phyloP scores from a whole-genome alignment of 1,140 invertebrate genomes.

The Micrasema minimum region DNA sequence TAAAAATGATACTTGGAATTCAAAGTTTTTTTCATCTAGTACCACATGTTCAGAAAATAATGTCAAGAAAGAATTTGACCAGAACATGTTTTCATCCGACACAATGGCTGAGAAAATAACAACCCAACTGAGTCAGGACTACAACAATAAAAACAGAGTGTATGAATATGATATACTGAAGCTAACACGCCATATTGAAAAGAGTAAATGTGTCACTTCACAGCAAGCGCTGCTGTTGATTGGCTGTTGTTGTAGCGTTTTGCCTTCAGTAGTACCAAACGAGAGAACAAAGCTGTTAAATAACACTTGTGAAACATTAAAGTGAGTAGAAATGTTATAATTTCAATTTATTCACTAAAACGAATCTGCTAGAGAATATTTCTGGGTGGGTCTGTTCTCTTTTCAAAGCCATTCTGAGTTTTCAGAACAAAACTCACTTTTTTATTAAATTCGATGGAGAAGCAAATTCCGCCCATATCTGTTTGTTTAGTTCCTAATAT shows the following conservation, averaged over 20 bases:
- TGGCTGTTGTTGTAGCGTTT: constrained; percentile 41
- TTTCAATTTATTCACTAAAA: too few relatives aligned
- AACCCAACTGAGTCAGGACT: neutral
- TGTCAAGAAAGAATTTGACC: neutral
- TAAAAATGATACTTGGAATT: neutral
- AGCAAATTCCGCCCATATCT: too few relatives aligned
- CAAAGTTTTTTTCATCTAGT: neutral
- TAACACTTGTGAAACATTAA: constrained; percentile 24
- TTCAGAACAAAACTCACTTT: too few relatives aligned
- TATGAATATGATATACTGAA: constrained; percentile 38
- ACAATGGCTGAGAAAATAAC: neutral
- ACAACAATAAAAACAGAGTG: constrained; percentile 38
- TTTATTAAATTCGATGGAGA: too few relatives aligned
- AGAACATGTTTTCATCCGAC: constrained; percentile 5
- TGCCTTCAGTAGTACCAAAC: constrained; percentile 30
- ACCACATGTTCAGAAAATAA: constrained; percentile 1
- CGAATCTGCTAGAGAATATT: too few relatives aligned
- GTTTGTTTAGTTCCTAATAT: too few relatives aligned
- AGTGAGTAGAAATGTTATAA: too few relatives aligned
- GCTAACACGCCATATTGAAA: neutral
- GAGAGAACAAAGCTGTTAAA: constrained; percentile 38
- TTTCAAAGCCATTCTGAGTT: too few relatives aligned
- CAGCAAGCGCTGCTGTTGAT: constrained; percentile 33
- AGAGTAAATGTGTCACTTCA: constrained; percentile 7
- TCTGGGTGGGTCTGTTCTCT: too few relatives aligned